phyloP scores from a whole-genome alignment of 2,888 invertebrate species.

The Aquatica leii region DNA sequence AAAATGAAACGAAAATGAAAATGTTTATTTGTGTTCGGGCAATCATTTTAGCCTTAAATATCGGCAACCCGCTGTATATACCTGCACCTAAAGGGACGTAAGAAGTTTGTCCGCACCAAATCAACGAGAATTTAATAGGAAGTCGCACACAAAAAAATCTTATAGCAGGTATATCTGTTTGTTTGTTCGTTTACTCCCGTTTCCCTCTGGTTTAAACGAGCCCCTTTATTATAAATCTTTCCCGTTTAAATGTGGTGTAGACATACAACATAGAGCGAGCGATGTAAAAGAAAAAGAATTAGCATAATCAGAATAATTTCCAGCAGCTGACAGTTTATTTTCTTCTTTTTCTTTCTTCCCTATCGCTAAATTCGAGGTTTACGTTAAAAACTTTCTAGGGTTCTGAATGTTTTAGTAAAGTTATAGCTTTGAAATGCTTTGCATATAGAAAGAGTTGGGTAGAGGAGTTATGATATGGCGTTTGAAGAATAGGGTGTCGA shows the following conservation, averaged over 20 bases:
- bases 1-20: constrained; percentile 31
- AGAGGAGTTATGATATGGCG: constrained; percentile 44
- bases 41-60: constrained; percentile 25
- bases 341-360: constrained; percentile 63
- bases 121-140: constrained; percentile 28
- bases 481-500: constrained; percentile 46
- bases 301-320: constrained; percentile 71
- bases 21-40: constrained; percentile 29
- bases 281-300: constrained; percentile 64
- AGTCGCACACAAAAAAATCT: constrained; percentile 25
- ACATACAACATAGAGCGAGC: constrained; percentile 54
- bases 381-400: constrained; percentile 59
- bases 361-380: constrained; percentile 48
- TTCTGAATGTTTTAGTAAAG: constrained; percentile 61
- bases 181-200: constrained; percentile 32
- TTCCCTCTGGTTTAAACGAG: constrained; percentile 33
- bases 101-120: constrained; percentile 15
- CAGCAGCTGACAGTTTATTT: constrained; percentile 69
- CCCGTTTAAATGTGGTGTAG: constrained; percentile 54
- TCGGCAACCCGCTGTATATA: constrained; percentile 28
- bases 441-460: constrained; percentile 58
- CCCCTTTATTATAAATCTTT: constrained; percentile 51
- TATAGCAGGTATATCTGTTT: constrained; percentile 35
- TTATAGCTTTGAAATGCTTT: constrained; percentile 61
- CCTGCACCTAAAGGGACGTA: constrained; percentile 21